Conservation (phyloP, 2,797 vertebrate genomes). For the Falco peregrinus region DNA sequence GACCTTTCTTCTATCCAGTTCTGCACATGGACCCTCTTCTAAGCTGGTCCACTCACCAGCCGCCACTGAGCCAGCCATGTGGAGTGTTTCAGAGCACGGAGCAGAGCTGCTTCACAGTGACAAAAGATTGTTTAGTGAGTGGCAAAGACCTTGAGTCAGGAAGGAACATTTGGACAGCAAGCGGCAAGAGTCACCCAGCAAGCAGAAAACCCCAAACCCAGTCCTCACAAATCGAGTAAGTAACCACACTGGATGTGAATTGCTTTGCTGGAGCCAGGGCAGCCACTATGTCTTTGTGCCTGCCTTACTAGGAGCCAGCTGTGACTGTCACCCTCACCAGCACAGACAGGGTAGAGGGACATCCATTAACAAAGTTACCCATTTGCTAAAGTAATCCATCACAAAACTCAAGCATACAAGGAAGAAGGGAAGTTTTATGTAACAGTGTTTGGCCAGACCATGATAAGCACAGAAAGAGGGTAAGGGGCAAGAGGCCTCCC, state of each 20-base stretch:
- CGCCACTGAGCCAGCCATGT: not conserved
- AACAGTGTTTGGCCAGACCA: not conserved
- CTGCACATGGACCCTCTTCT: not conserved
- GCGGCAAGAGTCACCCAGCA: not conserved
- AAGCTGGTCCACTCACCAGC: not conserved
- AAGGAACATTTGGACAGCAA: not conserved
- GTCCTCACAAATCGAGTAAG: not conserved
- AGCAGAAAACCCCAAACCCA: not conserved
- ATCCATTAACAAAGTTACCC: not conserved
- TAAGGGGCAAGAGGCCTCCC: slow-evolving; percentile 3
- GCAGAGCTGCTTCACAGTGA: not conserved
- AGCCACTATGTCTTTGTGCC: not conserved
- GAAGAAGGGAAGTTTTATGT: not conserved
- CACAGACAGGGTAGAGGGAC: not conserved
- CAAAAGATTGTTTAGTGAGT: not conserved
- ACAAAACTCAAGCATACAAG: not conserved
- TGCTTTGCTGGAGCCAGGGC: not conserved
- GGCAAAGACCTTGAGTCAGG: not conserved
- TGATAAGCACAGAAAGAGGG: not conserved
- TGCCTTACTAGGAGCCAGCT: not conserved
- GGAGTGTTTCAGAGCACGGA: not conserved
- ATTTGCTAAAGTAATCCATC: slow-evolving; percentile 24
- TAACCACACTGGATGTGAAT: not conserved
- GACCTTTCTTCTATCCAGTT: not conserved
- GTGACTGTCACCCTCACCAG: not conserved